Percentiles rank a stretch among this genome's conserved stretches.
Evolutionary conservation across 1,140 invertebrate genomes (phyloP).

Genomic region (Heliconius nattereri): DNA sequence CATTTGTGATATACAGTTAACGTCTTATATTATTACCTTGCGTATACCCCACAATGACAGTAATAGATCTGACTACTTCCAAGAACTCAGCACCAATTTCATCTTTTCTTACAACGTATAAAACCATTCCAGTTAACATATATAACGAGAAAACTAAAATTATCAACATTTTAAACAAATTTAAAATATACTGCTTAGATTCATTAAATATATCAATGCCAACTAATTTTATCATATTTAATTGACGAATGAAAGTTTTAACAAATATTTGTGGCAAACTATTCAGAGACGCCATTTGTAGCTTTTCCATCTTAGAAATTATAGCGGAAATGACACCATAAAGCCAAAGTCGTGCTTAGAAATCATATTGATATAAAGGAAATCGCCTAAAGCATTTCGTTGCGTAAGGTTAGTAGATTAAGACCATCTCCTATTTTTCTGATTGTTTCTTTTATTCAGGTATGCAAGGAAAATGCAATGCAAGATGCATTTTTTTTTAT

Average conservation of each 20-base stretch:
- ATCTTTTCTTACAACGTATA: slow-evolving; percentile 39
- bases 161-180: not conserved
- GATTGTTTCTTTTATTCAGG: not conserved
- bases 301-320: not conserved
- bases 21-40: no score
- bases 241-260: slow-evolving; percentile 40
- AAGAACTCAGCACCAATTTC: slow-evolving; percentile 42
- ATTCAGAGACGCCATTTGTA: slow-evolving; percentile 22
- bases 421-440: not conserved
- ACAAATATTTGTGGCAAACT: slow-evolving; percentile 39
- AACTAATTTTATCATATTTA: slow-evolving; percentile 38
- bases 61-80: slow-evolving; percentile 41
- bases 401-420: not conserved
- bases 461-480: no score
- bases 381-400: not conserved
- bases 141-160: not conserved
- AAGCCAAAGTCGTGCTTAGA: not conserved
- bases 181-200: slow-evolving; percentile 14
- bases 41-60: slow-evolving; percentile 35
- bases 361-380: not conserved
- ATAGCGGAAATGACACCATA: not conserved
- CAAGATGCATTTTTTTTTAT: no score
- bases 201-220: slow-evolving; percentile 47
- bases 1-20: not conserved
- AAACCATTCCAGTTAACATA: slow-evolving; percentile 34